phyloP scores from a whole-genome alignment of 2,113 vertebrate genomes.

The Tetrao urogallus region DNA sequence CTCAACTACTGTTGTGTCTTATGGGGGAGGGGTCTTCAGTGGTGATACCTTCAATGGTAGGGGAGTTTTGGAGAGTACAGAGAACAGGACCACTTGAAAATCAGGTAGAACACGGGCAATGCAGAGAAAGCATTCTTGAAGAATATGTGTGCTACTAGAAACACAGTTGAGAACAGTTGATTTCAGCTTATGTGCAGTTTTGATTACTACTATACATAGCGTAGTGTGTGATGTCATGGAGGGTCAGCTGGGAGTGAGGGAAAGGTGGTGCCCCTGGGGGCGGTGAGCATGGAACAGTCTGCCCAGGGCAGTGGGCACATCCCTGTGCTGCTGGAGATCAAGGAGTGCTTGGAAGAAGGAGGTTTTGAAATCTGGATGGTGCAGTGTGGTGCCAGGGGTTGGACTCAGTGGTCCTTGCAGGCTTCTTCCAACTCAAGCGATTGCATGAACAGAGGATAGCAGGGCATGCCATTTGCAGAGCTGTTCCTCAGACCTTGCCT shows the following conservation, averaged over 20 bases:
- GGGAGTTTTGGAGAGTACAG: background rate
- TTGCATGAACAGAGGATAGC: background rate
- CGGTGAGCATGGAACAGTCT: too few relatives aligned
- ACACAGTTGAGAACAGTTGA: background rate
- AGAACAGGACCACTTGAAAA: background rate
- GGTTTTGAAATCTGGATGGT: background rate
- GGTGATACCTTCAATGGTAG: background rate
- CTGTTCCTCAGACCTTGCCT: background rate
- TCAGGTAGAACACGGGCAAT: background rate
- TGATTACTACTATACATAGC: background rate
- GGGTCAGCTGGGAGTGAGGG: too few relatives aligned
- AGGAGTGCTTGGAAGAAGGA: too few relatives aligned
- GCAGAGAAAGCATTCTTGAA: background rate
- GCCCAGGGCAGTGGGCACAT: too few relatives aligned
- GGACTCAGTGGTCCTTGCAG: background rate
- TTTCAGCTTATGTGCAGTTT: background rate
- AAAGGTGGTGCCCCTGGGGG: background rate
- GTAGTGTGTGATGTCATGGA: background rate
- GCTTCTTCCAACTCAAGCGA: background rate
- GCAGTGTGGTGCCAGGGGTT: background rate
- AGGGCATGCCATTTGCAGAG: background rate
- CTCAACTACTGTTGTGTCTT: accelerated
- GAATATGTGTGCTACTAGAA: background rate
- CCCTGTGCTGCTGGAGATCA: too few relatives aligned
- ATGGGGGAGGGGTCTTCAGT: background rate